Evolutionary conservation across 2,888 invertebrate species (phyloP).

Genomic region (Philhelius pedissequus): DNA sequence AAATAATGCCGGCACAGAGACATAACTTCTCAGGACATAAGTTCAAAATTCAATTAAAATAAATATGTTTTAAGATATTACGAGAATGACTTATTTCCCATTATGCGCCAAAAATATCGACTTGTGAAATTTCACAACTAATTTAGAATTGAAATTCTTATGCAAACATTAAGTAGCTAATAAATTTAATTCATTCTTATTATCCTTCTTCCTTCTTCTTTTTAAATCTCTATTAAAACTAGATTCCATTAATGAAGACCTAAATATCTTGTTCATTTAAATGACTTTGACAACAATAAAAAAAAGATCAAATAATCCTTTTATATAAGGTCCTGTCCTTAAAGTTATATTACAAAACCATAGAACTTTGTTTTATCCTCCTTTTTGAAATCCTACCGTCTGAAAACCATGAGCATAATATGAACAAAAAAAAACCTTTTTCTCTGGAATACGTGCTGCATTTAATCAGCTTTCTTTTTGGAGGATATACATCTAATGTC

Average conservation of each 20-base stretch:
- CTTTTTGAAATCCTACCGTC: background rate
- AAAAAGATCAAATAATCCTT: background rate
- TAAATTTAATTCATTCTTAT: background rate
- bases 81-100: too few species aligned
- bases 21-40: too few species aligned
- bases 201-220: background rate
- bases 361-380: slow-evolving; percentile 6
- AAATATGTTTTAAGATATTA: too few species aligned
- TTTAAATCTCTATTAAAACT: background rate
- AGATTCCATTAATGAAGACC: background rate
- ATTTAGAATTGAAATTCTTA: too few species aligned
- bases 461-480: background rate
- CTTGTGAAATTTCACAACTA: too few species aligned
- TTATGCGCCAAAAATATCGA: too few species aligned
- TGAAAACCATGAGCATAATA: background rate
- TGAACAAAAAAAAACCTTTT: background rate
- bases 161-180: too few species aligned
- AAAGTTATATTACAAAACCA: background rate
- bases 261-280: background rate
- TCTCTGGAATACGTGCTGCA: slow-evolving; percentile 16
- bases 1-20: too few species aligned
- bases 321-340: background rate
- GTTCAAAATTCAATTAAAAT: too few species aligned
- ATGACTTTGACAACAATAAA: background rate
- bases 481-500: background rate